Conservation (phyloP, 2,113 vertebrate genomes). For the Oophaga pumilio region DNA sequence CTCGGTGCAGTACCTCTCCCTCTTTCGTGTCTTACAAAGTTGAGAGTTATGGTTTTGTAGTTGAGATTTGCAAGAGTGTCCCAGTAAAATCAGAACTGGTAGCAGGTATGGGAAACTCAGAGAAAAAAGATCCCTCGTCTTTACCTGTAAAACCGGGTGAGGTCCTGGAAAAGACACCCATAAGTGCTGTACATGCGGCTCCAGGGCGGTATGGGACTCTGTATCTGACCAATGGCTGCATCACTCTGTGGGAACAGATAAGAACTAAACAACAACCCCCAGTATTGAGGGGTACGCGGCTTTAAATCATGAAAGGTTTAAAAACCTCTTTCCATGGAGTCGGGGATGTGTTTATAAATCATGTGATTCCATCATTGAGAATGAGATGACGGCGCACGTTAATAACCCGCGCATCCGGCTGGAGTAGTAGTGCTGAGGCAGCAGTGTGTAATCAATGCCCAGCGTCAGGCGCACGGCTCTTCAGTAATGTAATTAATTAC, state of each 20-base stretch:
- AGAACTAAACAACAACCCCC: not conserved
- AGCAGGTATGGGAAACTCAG: no score
- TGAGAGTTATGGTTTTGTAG: no score
- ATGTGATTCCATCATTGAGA: not conserved
- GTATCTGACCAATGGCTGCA: not conserved
- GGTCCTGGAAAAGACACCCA: no score
- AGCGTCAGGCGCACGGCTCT: not conserved
- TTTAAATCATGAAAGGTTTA: not conserved
- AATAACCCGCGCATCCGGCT: not conserved
- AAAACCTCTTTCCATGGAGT: not conserved
- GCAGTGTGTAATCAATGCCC: slow-evolving; percentile 32
- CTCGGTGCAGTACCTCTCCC: no score
- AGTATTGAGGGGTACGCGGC: not conserved
- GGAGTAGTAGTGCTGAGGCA: slow-evolving; percentile 3
- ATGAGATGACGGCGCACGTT: not conserved
- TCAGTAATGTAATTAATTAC: slow-evolving; percentile 26
- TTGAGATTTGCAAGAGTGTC: no score
- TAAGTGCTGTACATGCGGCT: no score
- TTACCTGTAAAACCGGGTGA: no score
- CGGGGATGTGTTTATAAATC: not conserved
- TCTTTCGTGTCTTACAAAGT: no score
- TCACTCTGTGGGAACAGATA: not conserved
- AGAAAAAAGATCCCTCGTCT: no score
- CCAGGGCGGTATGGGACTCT: not conserved
- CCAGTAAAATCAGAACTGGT: no score